Base-by-base conservation (phyloP, 2,888 invertebrate species). In the Hermaeophaga mercurialis region DNA sequence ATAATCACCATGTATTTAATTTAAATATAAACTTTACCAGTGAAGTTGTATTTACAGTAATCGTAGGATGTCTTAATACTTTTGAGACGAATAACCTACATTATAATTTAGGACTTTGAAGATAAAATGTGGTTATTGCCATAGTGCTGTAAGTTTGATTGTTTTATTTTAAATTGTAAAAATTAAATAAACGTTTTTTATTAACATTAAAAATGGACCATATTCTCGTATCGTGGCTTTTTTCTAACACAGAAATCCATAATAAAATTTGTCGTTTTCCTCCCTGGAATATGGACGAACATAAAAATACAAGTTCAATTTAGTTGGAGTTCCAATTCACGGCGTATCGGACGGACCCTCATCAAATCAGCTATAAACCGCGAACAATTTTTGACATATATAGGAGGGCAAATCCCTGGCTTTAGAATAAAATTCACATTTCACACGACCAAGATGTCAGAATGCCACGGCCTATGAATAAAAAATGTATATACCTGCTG, bases 381-480 rank as follows among this genome's bases (percentile, higher is more conserved):
- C 75, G 75, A 74, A 76, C 74, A 71, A 75, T 75, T 75, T 75
- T 71, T 75, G 77, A 77, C 76, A 68, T 73, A 68, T 73, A 71
- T 66, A 63, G 58, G 62, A 66, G 70, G 73, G 73, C 59, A 61
- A 66, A 68, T 63, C 65, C 71, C 69, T 61, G 63, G 65, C 65
- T 67, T 67, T 70, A 66, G 70, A 71, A 71, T 72, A 72, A 73
- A 72, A 73, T 74, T 72, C 72, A 71, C 72, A 74, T 72, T 71
- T 70, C 69, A 69, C 70, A 69, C 68, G 62, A 65, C 65, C 22
- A 48, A 5, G 15, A 43, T 44, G 55, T 52, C 50, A 43, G 26
- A 34, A 48, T 18, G 18, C 31, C 54, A n/a, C 12, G 39, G 22
- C 50, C 14, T 56, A 63, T 61, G 61, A 63, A 63, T 63, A 63